Percentiles rank a stretch among this genome's conserved stretches.
These are phyloP conservation scores for Sorex fumeus DNA, from an alignment of 2,113 vertebrate genomes.

Conservation along the genomic window DNA sequence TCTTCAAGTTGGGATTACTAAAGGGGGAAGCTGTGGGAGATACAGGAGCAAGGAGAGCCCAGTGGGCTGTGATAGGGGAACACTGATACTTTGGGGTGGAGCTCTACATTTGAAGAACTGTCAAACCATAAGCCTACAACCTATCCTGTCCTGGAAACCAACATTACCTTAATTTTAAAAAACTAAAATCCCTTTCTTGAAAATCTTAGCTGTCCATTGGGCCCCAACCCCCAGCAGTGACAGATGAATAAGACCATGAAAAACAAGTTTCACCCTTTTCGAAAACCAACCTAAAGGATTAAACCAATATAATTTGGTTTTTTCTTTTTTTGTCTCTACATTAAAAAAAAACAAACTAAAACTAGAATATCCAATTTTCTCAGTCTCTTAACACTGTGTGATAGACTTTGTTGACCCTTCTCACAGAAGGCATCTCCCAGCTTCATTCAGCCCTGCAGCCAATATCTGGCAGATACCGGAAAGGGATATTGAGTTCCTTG, in stretches of 20 bases:
- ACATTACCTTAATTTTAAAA: too few species aligned
- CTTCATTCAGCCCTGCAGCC: background rate
- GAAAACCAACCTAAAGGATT: background rate
- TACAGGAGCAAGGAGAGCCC: too few species aligned
- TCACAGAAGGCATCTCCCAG: background rate
- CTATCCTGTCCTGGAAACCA: too few species aligned
- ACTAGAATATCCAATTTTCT: background rate
- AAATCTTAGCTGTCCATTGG: background rate
- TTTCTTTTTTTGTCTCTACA: background rate
- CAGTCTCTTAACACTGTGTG: background rate
- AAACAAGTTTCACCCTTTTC: background rate
- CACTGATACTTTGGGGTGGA: too few species aligned
- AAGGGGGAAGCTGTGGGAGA: too few species aligned
- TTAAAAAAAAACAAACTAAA: too few species aligned
- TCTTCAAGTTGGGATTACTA: too few species aligned
- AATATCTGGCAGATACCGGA: conserved; percentile 21
- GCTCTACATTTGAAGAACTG: too few species aligned
- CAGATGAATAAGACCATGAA: background rate
- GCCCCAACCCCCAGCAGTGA: background rate
- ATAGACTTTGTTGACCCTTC: conserved; percentile 40
- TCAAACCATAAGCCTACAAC: too few species aligned
- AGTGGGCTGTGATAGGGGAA: too few species aligned
- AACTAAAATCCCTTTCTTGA: too few species aligned
- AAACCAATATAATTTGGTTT: background rate
- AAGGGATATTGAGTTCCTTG: background rate